Evolutionary conservation across 2,888 invertebrate genomes (phyloP), one percentile per base, ranked within the genome.

Genomic region (Acleris cristana): DNA sequence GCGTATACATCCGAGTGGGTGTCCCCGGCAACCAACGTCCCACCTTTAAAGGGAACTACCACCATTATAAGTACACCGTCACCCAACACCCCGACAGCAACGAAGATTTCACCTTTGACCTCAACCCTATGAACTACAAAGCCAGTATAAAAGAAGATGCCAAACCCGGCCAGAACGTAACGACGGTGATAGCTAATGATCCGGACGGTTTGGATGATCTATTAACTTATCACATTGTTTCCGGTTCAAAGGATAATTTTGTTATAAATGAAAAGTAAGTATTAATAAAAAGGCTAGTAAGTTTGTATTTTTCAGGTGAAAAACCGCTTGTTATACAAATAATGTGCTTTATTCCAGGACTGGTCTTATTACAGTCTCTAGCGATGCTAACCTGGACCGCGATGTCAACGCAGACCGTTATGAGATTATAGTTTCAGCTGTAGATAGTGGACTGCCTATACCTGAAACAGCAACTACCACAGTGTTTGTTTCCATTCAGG

Each of bases 1-100:
- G 94, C 45, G 93, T 96, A 0, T 92, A 94, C 12, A 93, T 97
- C 18, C 93, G 96, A n/a, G 96, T 97, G 0, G 96, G 96, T 0
- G 96, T 96, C 4, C 95, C 96, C 0, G 96, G 96, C 1, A 96
- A 96, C 76, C 96, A 96, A 75, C 90, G 96, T n/a, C 97, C 96
- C 0, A 94, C 96, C n/a, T 96, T 96, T 76, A 95, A 95, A 74
- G 96, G 96, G 1, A 95, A 96, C 75, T 95, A 95, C 73, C 95
- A 95, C 61, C 94, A 93, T 70, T 91, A 93, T 67, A 92, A 93
- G 23, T 90, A 92, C 40, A 86, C 87, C 1, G 75, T 86, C 10
- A 84, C 84, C 7, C 85, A 89, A 71, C 77, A 82, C 49, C 79
- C 84, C 21, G 86, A 90, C 51, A 82, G 83, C 7, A 85, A 82